Evolutionary conservation across 1,140 invertebrate species (phyloP), one percentile per base, ranked within the genome.

Genomic region (Calephelis virginiensis): DNA sequence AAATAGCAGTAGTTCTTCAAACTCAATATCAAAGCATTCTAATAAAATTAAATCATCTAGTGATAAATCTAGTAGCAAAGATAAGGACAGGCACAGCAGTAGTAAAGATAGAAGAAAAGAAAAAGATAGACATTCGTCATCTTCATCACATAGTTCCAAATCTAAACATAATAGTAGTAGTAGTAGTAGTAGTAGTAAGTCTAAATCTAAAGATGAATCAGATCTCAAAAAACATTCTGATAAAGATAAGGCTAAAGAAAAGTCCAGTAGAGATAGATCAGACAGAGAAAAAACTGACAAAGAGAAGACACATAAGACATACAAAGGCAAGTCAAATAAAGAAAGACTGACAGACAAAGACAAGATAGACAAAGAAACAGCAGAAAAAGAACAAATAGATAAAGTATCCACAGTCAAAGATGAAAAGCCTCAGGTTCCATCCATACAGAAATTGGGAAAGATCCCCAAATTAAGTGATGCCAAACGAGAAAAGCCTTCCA

Each of bases 401-500:
- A 66, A 49, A 64, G 6, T 13, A 63, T 53, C 48, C 8, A 14
- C 43, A 43, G 37, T 11, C 5, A 67, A 63, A 63, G 80, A 94
- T 43, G 93, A 93, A 28, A 95, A 95, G 83, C 77, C 94, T 7
- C 93, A 94, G 80, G 92, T 93, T 10, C 94, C 94, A 49, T 92
- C 93, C 53, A 89, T 95, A 68, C 93, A 94, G 65, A 95, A 95
- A 90, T 82, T 96, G 14, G 95, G 95, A 37, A 95, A 95, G 86
- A 96, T 96, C 76, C 95, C 95, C 11, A 97, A 96, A 85, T 94
- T 96, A 86, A 78, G 91, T 91, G 76, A 92, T 85, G 66, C 80
- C 13, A 90, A 91, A 83, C 91, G 89, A 85, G 95, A 96, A 75
- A 95, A 96, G 78, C 94, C 94, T 40, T 95, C 95, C 8, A 95